phyloP scores from a whole-genome alignment of 1,140 invertebrate genomes.

The Musca vetustissima region DNA sequence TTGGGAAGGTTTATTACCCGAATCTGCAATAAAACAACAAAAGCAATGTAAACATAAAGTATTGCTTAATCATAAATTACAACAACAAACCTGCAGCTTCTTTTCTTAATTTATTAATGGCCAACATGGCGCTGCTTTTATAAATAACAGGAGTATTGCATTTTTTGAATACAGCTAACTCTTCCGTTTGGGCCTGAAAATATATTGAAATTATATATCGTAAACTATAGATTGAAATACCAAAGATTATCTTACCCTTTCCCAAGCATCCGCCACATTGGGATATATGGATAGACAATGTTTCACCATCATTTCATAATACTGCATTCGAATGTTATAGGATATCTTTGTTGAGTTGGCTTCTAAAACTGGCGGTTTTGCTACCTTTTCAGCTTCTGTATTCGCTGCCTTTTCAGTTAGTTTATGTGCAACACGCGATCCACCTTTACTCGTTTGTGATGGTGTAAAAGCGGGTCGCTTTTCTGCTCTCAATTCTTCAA shows the following conservation, averaged over 20 bases:
- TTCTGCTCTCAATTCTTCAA: conserved; percentile 56
- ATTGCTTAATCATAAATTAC: neutral
- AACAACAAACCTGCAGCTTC: conserved; percentile 60
- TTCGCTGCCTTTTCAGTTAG: conserved; percentile 27
- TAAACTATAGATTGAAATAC: no score
- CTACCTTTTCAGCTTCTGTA: conserved; percentile 28
- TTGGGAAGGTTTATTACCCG: conserved; percentile 44
- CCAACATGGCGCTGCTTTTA: conserved; percentile 79
- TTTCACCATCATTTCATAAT: conserved; percentile 84
- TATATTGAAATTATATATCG: neutral
- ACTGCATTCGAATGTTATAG: conserved; percentile 78
- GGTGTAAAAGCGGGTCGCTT: conserved; percentile 60
- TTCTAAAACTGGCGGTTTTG: conserved; percentile 66
- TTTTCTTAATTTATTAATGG: conserved; percentile 74
- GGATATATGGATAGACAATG: conserved; percentile 80
- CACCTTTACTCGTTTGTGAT: conserved; percentile 70
- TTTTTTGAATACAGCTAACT: conserved; percentile 74
- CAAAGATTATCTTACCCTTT: conserved; percentile 59
- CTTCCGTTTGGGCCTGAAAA: conserved; percentile 69
- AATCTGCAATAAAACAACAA: conserved; percentile 33
- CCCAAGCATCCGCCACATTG: conserved; percentile 70
- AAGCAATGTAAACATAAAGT: neutral
- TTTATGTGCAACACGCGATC: conserved; percentile 68
- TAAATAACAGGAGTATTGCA: conserved; percentile 79
- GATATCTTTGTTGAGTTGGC: conserved; percentile 79